These are phyloP conservation scores for Ariopsis seemanni DNA, from an alignment of 2,113 vertebrate genomes.

Conservation along the genomic window DNA sequence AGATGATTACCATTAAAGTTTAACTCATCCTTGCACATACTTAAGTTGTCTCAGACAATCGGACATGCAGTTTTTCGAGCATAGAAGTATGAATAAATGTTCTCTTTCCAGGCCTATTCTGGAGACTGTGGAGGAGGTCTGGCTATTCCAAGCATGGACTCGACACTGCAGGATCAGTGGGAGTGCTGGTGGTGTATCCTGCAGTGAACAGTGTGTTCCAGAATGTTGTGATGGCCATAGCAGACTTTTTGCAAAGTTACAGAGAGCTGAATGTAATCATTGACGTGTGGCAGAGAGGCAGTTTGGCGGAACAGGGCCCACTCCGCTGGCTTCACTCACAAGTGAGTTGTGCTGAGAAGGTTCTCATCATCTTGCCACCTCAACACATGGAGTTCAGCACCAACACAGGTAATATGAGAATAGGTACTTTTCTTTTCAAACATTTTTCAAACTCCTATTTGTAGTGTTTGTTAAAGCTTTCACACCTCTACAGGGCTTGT, in stretches of 20 bases:
- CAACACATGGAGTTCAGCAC: neutral
- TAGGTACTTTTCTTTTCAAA: neutral
- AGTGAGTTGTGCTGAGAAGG: constrained; percentile 63
- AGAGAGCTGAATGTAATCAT: constrained; percentile 71
- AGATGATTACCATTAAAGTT: no score
- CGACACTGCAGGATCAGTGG: constrained; percentile 9
- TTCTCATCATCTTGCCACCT: constrained; percentile 72
- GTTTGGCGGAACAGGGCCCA: constrained; percentile 74
- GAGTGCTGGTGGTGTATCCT: constrained; percentile 77
- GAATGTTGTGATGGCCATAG: constrained; percentile 69
- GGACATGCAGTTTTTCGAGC: no score
- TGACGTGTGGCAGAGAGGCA: constrained; percentile 78
- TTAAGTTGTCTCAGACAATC: no score
- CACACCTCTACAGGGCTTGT: neutral
- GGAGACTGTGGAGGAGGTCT: neutral
- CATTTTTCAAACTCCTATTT: neutral
- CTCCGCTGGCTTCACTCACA: constrained; percentile 78
- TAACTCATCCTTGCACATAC: no score
- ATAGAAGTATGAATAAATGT: neutral
- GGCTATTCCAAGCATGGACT: neutral
- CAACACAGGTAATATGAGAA: neutral
- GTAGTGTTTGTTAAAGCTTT: neutral
- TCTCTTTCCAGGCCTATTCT: constrained; percentile 5
- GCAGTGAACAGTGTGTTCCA: constrained; percentile 69
- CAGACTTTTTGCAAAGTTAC: constrained; percentile 72